These are phyloP conservation scores for Drosophila bipectinata DNA, from an alignment of 1,140 invertebrate species.

Conservation along the genomic window DNA sequence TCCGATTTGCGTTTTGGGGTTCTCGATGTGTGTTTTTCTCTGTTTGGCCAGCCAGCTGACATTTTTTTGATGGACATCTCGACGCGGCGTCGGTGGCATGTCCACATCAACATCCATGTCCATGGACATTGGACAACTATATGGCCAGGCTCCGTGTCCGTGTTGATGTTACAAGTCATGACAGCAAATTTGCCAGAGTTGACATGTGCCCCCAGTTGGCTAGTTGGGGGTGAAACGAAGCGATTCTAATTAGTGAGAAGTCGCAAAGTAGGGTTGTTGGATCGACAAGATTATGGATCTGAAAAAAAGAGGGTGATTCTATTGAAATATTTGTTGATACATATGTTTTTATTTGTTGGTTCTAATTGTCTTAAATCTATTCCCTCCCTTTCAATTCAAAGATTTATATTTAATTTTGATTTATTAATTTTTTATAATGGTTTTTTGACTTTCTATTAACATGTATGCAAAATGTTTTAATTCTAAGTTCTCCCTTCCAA, in stretches of 20 bases:
- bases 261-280: conserved; percentile 7
- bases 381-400: too few species aligned
- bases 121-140: conserved; percentile 12
- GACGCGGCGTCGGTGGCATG: conserved; percentile 56
- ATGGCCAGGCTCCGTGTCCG: conserved; percentile 27
- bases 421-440: too few species aligned
- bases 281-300: not conserved
- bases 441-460: too few species aligned
- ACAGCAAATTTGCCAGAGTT: conserved; percentile 52
- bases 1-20: not conserved
- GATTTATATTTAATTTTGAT: too few species aligned
- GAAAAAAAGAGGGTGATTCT: not conserved
- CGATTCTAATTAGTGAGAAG: conserved; percentile 37
- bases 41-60: conserved; percentile 43
- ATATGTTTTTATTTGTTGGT: not conserved
- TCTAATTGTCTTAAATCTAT: too few species aligned
- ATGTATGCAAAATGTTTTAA: too few species aligned
- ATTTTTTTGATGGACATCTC: conserved; percentile 63
- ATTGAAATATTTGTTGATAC: too few species aligned
- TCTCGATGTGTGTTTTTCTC: conserved; percentile 15
- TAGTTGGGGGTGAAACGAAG: conserved; percentile 8
- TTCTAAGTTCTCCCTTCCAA: too few species aligned
- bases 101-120: conserved; percentile 49
- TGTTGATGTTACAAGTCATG: conserved; percentile 35
- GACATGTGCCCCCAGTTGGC: conserved; percentile 42